A percentile compares a stretch with the other conserved stretches of the same genome.
phyloP scores from a whole-genome alignment of 2,888 invertebrate species.

The Apamea sordens region DNA sequence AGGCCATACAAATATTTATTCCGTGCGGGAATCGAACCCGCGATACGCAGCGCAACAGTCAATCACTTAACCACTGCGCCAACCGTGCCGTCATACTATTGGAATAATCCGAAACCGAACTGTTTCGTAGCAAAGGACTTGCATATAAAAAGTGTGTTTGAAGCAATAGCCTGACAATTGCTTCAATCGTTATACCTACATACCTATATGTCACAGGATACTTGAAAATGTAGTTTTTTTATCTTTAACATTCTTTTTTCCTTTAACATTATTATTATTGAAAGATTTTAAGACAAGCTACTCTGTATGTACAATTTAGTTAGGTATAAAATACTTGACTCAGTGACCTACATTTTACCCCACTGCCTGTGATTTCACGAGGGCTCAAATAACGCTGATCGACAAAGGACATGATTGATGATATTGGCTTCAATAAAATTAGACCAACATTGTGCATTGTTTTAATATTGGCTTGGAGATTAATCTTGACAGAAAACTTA shows the following conservation, averaged over 20 bases:
- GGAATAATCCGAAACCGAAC: neutral
- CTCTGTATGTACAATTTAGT: no score
- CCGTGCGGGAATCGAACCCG: no score
- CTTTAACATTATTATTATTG: no score
- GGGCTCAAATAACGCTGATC: constrained; percentile 12
- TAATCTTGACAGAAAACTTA: constrained; percentile 1
- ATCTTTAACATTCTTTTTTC: no score
- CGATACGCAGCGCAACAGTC: no score
- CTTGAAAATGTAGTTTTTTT: no score
- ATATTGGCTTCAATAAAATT: constrained; percentile 22
- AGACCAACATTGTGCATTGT: constrained; percentile 21
- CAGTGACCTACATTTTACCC: constrained; percentile 32
- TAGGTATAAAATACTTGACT: neutral
- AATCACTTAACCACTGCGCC: no score
- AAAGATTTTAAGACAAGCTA: neutral
- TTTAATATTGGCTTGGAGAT: constrained; percentile 30
- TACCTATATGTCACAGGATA: neutral
- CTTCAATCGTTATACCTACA: neutral
- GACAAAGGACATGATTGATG: constrained; percentile 28
- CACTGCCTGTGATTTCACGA: neutral
- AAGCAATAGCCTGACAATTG: no score
- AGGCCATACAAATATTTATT: no score
- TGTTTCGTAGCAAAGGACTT: neutral
- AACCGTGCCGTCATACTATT: no score
- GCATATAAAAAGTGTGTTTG: no score